Evolutionary conservation across 2,113 vertebrate genomes (phyloP).

Genomic region (Platanista minor): DNA sequence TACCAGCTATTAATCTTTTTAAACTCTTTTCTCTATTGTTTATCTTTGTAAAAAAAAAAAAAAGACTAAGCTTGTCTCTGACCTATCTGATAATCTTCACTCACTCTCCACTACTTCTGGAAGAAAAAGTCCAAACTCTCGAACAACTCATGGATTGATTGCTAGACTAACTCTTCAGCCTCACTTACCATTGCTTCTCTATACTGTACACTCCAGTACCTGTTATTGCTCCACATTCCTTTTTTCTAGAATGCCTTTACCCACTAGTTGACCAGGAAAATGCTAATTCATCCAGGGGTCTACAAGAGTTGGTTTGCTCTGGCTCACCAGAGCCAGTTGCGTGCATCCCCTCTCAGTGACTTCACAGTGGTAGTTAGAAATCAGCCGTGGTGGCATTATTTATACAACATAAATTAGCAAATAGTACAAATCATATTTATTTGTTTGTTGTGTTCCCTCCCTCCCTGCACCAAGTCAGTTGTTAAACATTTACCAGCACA

Average conservation of each 20-base stretch:
- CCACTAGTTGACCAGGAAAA: not conserved
- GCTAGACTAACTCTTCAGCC: not conserved
- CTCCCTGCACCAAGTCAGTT: not conserved
- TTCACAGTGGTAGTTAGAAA: not conserved
- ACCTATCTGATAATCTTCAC: not conserved
- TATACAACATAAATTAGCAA: not conserved
- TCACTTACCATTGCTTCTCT: not conserved
- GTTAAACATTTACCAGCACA: not conserved
- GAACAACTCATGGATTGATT: not conserved
- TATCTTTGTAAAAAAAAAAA: not conserved
- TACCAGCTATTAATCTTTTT: not conserved
- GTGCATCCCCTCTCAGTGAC: not conserved
- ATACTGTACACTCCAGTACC: not conserved
- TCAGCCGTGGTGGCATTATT: not conserved
- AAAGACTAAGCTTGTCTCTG: not conserved
- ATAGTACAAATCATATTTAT: not conserved
- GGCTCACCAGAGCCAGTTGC: not conserved
- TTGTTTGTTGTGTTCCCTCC: not conserved
- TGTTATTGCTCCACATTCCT: not conserved
- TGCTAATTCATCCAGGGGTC: not conserved
- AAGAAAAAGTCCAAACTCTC: not conserved
- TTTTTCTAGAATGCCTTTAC: not conserved
- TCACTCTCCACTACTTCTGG: not conserved
- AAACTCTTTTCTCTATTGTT: not conserved
- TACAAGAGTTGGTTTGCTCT: not conserved